Base-by-base conservation (phyloP, 2,888 invertebrate genomes). In the Neoascia interrupta region DNA sequence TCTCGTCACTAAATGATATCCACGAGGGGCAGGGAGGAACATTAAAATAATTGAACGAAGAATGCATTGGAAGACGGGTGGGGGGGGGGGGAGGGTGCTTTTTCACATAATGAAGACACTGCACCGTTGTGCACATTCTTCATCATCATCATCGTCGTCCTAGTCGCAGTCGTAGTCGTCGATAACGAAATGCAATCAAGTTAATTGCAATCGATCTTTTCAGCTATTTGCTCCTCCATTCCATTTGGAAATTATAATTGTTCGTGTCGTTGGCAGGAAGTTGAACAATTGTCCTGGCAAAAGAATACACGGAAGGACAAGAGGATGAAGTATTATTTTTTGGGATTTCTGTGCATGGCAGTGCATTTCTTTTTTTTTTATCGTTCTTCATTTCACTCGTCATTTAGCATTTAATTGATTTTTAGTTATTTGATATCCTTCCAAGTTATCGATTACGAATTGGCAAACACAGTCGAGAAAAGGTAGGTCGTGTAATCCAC, bases 121-220 rank as follows among this genome's bases (percentile, higher is more conserved):
- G 56, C 41, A 61, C 6, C 18, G 23, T 37, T 51, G n/a, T n/a
- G 47, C 36, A 58, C 43, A 66, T 41, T 69, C 28, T 31, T 36
- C 49, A 61, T 47, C 47, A 15, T 49, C 51, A 23, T 47, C 31
- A 39, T 41, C 18, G 39, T 49, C 37, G n/a, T 34, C 26, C n/a
- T 6, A 2, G 31, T 31, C 10, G 31, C 31, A 31, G 8, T 31
- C 8, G 31, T 31, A 31, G 49, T 21, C 75, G 49, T 63, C 69
- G 75, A 75, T 63, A 56, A 43, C 61, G 69, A 76, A 66, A 72
- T 68, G 73, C 73, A 79, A 79, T 79, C 73, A 79, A 73, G 54
- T 73, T 79, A 79, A 79, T 79, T 79, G 79, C 68, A 73, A 73
- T 79, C 73, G 79, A 79, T 79, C 68, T 79, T 60, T 64, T 39